These are phyloP conservation scores for Crocidura indochinensis DNA, from an alignment of 2,797 vertebrate species.

Conservation along the genomic window DNA sequence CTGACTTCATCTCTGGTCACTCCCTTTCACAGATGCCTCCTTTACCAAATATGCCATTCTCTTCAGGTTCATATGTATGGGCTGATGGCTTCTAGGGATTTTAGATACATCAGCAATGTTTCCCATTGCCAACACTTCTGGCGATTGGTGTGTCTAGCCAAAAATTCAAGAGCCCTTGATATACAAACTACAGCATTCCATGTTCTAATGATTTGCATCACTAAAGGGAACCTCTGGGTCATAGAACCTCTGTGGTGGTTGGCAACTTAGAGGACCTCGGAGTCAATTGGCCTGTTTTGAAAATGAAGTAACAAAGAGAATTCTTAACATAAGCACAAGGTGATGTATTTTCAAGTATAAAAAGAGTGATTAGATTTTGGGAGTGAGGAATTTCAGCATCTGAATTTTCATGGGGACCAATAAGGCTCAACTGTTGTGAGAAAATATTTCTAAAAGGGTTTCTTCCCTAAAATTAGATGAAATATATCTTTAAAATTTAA, in stretches of 20 bases:
- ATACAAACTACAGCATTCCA: neutral
- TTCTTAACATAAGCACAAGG: neutral
- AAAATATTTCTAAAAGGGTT: conserved; percentile 18
- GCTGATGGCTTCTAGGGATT: neutral
- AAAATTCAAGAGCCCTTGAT: neutral
- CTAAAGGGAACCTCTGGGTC: too few species aligned
- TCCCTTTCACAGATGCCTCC: neutral
- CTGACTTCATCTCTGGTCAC: neutral
- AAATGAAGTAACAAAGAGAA: neutral
- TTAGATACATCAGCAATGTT: neutral
- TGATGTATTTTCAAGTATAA: neutral
- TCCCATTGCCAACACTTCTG: neutral
- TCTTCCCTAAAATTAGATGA: neutral
- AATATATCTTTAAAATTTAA: too few species aligned
- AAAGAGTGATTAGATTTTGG: neutral
- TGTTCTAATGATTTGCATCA: too few species aligned
- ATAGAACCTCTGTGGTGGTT: neutral
- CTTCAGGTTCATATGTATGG: neutral
- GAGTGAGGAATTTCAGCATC: neutral
- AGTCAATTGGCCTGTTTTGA: neutral
- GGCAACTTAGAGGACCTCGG: neutral
- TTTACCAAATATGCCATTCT: neutral
- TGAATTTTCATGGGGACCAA: neutral
- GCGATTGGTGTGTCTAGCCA: neutral
- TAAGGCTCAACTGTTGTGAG: neutral